Evolutionary conservation across 2,113 vertebrate species (phyloP).

Genomic region (Stegastes partitus): DNA sequence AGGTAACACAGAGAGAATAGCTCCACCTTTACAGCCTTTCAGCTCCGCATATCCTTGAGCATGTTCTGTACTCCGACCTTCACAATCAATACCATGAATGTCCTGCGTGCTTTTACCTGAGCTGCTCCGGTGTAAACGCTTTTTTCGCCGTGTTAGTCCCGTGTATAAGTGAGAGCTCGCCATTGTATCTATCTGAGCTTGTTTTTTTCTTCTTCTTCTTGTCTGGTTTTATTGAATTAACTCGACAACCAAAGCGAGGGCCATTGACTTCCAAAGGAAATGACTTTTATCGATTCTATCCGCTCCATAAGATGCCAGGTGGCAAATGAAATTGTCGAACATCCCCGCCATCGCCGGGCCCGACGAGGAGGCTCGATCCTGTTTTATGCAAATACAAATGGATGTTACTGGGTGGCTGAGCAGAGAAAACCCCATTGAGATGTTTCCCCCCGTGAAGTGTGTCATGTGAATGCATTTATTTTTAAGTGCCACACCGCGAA

Average conservation of each 20-base stretch:
- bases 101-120: constrained; percentile 25
- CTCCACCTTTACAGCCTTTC: constrained; percentile 14
- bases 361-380: constrained; percentile 5
- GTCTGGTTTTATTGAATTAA: constrained; percentile 64
- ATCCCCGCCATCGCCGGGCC: not conserved
- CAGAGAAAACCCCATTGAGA: constrained; percentile 57
- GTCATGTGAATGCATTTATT: constrained; percentile 71
- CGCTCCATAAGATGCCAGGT: constrained; percentile 54
- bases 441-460: constrained; percentile 68
- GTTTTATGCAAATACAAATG: constrained; percentile 66
- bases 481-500: constrained; percentile 54
- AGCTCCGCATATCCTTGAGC: constrained; percentile 25
- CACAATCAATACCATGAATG: constrained; percentile 35
- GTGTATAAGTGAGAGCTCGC: constrained; percentile 21
- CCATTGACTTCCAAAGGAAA: constrained; percentile 61
- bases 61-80: constrained; percentile 1
- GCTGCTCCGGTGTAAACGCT: not conserved
- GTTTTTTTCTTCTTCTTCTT: constrained; percentile 15
- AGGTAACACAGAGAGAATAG: constrained; percentile 56
- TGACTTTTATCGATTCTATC: constrained; percentile 65
- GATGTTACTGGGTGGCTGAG: constrained; percentile 66
- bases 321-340: constrained; percentile 50
- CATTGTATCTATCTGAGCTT: not conserved
- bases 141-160: not conserved
- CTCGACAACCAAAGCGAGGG: constrained; percentile 26